A percentile compares a stretch with the other conserved stretches of the same genome.
These are phyloP conservation scores for Diarsia mendica DNA, from an alignment of 2,888 invertebrate genomes.

Conservation along the genomic window DNA sequence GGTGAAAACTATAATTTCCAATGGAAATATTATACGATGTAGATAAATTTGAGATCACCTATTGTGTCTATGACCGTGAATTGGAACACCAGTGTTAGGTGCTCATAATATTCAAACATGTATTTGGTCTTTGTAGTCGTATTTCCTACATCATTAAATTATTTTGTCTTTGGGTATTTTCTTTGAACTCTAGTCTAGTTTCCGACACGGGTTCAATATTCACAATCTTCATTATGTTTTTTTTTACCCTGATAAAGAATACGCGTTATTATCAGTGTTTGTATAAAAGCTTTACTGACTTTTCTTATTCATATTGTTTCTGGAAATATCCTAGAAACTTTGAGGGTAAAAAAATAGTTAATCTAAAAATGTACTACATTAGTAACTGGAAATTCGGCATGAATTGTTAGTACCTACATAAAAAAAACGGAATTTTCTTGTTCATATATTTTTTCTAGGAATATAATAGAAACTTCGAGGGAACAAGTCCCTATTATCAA, in stretches of 20 bases:
- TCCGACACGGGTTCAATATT: background rate
- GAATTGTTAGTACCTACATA: too few relatives aligned
- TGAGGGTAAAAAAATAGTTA: background rate
- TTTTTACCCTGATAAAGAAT: background rate
- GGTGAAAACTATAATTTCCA: background rate
- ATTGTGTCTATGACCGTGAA: constrained; percentile 44
- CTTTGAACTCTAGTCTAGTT: constrained; percentile 7
- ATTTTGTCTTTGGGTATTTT: constrained; percentile 12
- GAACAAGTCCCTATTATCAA: background rate
- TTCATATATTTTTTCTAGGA: background rate
- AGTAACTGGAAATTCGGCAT: background rate
- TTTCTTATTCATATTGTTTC: background rate
- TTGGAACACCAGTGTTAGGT: background rate
- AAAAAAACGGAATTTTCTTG: background rate
- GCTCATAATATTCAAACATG: constrained; percentile 14
- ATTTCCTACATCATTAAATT: constrained; percentile 25
- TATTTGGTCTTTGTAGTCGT: constrained; percentile 36
- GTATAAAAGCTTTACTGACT: background rate
- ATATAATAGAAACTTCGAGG: background rate
- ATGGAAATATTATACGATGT: background rate
- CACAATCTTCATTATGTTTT: background rate
- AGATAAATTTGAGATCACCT: background rate
- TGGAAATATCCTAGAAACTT: background rate
- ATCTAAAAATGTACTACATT: background rate
- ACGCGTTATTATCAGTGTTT: background rate